Evolutionary conservation across 2,113 vertebrate genomes (phyloP).

Genomic region (Myiopsitta monachus): DNA sequence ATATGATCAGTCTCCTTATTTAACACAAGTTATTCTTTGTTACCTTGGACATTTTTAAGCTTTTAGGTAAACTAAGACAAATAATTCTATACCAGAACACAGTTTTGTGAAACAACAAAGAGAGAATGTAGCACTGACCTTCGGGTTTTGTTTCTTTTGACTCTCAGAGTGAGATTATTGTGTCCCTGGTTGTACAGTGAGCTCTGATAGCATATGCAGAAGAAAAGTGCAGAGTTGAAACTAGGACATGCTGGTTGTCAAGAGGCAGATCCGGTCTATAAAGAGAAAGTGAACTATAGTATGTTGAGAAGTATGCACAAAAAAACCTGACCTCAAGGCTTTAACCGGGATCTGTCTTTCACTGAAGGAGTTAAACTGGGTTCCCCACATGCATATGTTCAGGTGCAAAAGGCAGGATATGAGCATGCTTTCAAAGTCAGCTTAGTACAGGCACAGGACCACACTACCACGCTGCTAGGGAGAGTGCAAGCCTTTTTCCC

Average conservation of each 20-base stretch:
- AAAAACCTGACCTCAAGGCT: background rate
- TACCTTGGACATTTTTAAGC: background rate
- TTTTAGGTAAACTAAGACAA: background rate
- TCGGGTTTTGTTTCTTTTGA: background rate
- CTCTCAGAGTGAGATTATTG: background rate
- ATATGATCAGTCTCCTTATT: background rate
- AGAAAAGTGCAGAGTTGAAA: background rate
- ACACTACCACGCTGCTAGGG: fast-evolving
- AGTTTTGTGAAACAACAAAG: background rate
- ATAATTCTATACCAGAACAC: background rate
- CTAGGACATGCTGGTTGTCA: background rate
- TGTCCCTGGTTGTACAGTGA: background rate
- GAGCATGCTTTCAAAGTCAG: background rate
- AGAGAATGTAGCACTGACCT: background rate
- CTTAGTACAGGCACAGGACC: background rate
- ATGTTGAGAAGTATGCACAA: background rate
- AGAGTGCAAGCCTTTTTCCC: background rate
- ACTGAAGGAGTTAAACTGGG: background rate
- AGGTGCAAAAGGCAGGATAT: background rate
- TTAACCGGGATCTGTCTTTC: background rate
- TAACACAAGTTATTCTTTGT: background rate
- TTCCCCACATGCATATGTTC: fast-evolving
- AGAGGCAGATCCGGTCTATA: background rate
- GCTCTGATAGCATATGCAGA: background rate
- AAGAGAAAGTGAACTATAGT: background rate